Conservation (phyloP, 2,797 vertebrate species). For the Cirrhinus molitorella region DNA sequence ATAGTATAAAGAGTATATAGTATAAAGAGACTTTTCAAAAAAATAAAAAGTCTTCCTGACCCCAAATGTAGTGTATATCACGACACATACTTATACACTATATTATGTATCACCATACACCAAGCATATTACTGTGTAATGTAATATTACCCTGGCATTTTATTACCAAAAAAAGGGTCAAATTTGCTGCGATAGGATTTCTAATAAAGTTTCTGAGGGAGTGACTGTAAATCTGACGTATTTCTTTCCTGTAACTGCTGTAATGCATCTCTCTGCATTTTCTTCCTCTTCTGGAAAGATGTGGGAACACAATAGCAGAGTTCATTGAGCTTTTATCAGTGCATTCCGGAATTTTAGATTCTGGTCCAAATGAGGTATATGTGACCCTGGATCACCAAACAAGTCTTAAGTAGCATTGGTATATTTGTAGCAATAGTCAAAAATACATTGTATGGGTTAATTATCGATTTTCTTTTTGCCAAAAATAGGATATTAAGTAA, state of each 20-base stretch:
- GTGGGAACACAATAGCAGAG: not conserved
- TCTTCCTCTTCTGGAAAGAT: not conserved
- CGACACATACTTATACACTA: not conserved
- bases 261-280: not conserved
- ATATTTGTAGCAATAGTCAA: too few species aligned
- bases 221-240: not conserved
- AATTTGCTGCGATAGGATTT: not conserved
- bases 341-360: not conserved
- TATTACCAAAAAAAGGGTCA: not conserved
- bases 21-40: not conserved
- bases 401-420: too few species aligned
- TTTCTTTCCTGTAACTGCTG: not conserved
- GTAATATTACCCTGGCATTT: not conserved
- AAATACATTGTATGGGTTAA: too few species aligned
- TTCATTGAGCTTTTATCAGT: not conserved
- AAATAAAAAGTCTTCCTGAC: not conserved
- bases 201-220: not conserved
- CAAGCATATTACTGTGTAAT: not conserved
- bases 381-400: too few species aligned
- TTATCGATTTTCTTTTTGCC: too few species aligned
- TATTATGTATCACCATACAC: not conserved
- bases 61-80: not conserved
- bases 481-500: too few species aligned
- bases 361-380: not conserved
- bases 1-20: too few species aligned